Evolutionary conservation across 2,888 invertebrate species (phyloP).

Genomic region (Micropterix aruncella): DNA sequence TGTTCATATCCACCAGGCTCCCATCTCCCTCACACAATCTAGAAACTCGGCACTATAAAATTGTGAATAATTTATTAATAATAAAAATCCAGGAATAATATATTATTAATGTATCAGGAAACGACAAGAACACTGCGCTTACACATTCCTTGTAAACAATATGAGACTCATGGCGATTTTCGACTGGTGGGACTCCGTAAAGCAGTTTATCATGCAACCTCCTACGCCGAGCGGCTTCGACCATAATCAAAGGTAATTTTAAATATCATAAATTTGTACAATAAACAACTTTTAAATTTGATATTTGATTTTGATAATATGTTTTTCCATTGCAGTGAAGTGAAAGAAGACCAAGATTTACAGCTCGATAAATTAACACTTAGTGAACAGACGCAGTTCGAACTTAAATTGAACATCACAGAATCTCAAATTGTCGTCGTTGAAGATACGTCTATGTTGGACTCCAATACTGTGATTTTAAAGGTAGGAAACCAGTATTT

Average conservation of each 20-base stretch:
- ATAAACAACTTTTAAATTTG: not conserved
- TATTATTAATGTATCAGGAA: too few relatives aligned
- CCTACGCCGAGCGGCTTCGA: conserved; percentile 18
- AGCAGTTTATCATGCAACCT: conserved; percentile 59
- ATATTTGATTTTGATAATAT: too few relatives aligned
- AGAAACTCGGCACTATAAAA: too few relatives aligned
- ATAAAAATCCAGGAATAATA: too few relatives aligned
- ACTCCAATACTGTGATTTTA: conserved; percentile 89
- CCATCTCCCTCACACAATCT: too few relatives aligned
- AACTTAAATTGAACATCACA: conserved; percentile 85
- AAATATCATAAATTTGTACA: not conserved
- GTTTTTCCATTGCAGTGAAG: too few relatives aligned
- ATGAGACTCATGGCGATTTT: conserved; percentile 89
- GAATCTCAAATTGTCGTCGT: conserved; percentile 92
- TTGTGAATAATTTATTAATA: too few relatives aligned
- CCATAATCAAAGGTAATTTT: conserved; percentile 8
- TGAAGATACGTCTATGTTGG: conserved; percentile 75
- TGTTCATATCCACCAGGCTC: too few relatives aligned
- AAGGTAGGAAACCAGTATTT: too few relatives aligned
- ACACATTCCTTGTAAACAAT: conserved; percentile 83
- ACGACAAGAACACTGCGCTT: conserved; percentile 53
- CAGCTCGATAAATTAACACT: too few relatives aligned
- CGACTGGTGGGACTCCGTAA: conserved; percentile 83
- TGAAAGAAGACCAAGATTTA: too few relatives aligned
- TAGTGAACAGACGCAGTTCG: too few relatives aligned